These are phyloP conservation scores for Xenops minutus DNA, from an alignment of 2,797 vertebrate genomes.

Conservation along the genomic window DNA sequence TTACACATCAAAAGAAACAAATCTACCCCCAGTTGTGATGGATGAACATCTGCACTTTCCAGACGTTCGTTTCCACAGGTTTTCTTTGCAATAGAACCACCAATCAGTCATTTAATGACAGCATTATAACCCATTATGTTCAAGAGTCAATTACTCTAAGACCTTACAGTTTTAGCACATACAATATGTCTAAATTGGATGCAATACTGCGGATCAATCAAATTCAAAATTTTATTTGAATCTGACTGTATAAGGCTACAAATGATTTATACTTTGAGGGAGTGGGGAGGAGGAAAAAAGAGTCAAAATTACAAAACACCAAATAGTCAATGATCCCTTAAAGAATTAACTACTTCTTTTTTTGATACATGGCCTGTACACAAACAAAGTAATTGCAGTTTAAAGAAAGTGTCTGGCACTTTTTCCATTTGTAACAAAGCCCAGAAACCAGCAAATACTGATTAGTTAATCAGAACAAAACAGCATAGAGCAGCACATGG, in stretches of 20 bases:
- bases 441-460: constrained; percentile 47
- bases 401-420: constrained; percentile 34
- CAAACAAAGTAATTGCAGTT: constrained; percentile 46
- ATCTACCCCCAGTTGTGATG: constrained; percentile 60
- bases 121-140: constrained; percentile 67
- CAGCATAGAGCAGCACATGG: constrained; percentile 20
- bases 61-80: constrained; percentile 43
- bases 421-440: constrained; percentile 50
- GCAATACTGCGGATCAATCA: constrained; percentile 55
- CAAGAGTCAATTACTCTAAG: constrained; percentile 66
- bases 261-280: neutral
- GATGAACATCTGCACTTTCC: constrained; percentile 63
- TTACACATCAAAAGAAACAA: constrained; percentile 69
- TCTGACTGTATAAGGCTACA: neutral
- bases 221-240: constrained; percentile 47
- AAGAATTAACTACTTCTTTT: constrained; percentile 44
- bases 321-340: constrained; percentile 8
- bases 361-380: neutral
- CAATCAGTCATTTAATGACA: constrained; percentile 63
- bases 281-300: neutral
- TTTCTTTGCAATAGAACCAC: constrained; percentile 60
- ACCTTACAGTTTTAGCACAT: constrained; percentile 63
- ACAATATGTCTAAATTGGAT: constrained; percentile 64
- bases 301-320: constrained; percentile 14
- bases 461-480: constrained; percentile 26